Evolutionary conservation across 2,797 vertebrate species (phyloP), one percentile per base, ranked within the genome.

Genomic region (Scolopax rusticola): DNA sequence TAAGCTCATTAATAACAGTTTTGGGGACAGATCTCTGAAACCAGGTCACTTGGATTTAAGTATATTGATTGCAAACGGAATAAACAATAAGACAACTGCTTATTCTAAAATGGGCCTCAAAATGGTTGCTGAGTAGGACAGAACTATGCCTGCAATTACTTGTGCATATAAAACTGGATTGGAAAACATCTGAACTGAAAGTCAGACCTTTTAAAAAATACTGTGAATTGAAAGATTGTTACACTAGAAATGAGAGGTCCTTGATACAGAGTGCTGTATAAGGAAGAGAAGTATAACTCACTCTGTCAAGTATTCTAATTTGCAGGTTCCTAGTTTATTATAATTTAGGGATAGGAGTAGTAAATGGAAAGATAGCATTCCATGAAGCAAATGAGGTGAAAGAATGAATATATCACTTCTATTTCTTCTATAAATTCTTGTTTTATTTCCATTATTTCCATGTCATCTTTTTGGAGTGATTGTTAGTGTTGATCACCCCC

Each of bases 371-470:
- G 24, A 67, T 32, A 78, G 2, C 21, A 80, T 88, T 92, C 16
- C 6, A 11, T 71, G 78, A 81, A 86, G 64, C 19, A 93, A 53
- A 38, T 60, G 79, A 84, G 56, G 20, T 64, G 41, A 32, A 74
- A 89, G 28, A 56, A 92, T 33, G 6, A 94, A 89, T 92, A 63
- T 54, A 81, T 94, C 32, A 40, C 30, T 76, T 84, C 92, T 79
- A 87, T 20, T 54, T 64, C 57, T 77, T 64, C 33, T 67, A 3
- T 80, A 80, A 65, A 57, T 71, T 91, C 32, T 69, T 1, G 1
- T 38, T 68, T 56, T 96, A 76, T 85, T 84, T 94, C 51, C 70
- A 17, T 56, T 96, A 76, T 85, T 84, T 94, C 48, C 70, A 17
- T 70, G 15, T 54, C 20, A 74, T 57, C 15, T 78, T 95, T 89